Conservation (phyloP, 1,140 invertebrate species). For the Eurosta solidaginis region DNA sequence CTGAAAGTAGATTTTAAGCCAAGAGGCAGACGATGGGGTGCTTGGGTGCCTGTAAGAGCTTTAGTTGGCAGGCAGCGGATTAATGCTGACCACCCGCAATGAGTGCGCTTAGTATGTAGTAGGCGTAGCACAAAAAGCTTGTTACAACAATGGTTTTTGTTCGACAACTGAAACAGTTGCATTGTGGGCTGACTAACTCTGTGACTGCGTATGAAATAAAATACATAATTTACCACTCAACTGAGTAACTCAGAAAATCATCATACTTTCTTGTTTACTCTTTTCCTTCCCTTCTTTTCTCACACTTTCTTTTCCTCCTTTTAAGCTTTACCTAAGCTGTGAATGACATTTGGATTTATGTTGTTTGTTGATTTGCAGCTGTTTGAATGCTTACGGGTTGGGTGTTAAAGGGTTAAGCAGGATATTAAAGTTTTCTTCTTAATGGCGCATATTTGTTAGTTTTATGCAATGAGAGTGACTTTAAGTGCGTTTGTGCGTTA, state of each 20-base stretch:
- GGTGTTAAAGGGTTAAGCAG: conserved; percentile 12
- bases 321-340: background rate
- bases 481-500: background rate
- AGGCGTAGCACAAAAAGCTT: background rate
- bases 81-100: background rate
- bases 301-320: background rate
- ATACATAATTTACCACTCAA: no score
- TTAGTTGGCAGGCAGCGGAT: background rate
- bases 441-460: conserved; percentile 22
- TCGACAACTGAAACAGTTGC: background rate
- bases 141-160: background rate
- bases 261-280: no score
- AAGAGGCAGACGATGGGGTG: background rate
- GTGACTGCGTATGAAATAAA: no score
- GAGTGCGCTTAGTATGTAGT: background rate
- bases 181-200: background rate
- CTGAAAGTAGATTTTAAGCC: background rate
- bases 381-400: conserved; percentile 4
- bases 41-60: no score
- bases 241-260: no score
- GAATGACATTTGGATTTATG: background rate
- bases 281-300: background rate
- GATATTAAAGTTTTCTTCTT: conserved; percentile 15
- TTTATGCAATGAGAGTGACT: background rate
- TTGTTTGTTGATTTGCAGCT: conserved; percentile 9